Evolutionary conservation across 2,113 vertebrate species (phyloP).

Genomic region (Pungitius pungitius): DNA sequence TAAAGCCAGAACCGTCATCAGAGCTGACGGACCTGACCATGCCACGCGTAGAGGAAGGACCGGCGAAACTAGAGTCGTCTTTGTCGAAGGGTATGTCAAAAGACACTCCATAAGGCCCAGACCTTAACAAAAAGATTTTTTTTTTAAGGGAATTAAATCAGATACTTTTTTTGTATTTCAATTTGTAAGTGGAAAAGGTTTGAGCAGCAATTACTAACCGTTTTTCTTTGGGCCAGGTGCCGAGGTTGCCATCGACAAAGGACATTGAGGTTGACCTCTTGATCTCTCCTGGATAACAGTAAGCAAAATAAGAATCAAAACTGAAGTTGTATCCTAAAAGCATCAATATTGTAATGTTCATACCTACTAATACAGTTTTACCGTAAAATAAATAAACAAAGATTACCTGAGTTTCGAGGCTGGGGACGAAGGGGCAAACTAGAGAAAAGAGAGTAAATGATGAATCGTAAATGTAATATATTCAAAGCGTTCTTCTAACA

Average conservation of each 20-base stretch:
- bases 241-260: slow-evolving; percentile 93
- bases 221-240: slow-evolving; percentile 98
- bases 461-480: neutral
- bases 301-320: slow-evolving; percentile 2
- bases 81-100: slow-evolving; percentile 98
- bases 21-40: slow-evolving; percentile 93
- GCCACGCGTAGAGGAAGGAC: slow-evolving; percentile 76
- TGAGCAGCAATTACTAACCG: slow-evolving; percentile 83
- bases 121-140: slow-evolving; percentile 73
- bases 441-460: slow-evolving; percentile 30
- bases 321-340: neutral
- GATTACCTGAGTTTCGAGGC: slow-evolving; percentile 76
- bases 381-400: neutral
- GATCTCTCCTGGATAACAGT: slow-evolving; percentile 85
- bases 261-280: slow-evolving; percentile 97
- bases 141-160: neutral
- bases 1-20: slow-evolving; percentile 90
- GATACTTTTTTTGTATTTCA: neutral
- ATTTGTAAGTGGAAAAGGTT: neutral
- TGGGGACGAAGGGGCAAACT: slow-evolving; percentile 80
- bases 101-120: slow-evolving; percentile 93
- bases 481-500: neutral
- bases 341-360: neutral
- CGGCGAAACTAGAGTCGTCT: slow-evolving; percentile 77
- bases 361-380: neutral